Conservation (phyloP, 2,888 invertebrate species). For the Andrena haemorrhoa region DNA sequence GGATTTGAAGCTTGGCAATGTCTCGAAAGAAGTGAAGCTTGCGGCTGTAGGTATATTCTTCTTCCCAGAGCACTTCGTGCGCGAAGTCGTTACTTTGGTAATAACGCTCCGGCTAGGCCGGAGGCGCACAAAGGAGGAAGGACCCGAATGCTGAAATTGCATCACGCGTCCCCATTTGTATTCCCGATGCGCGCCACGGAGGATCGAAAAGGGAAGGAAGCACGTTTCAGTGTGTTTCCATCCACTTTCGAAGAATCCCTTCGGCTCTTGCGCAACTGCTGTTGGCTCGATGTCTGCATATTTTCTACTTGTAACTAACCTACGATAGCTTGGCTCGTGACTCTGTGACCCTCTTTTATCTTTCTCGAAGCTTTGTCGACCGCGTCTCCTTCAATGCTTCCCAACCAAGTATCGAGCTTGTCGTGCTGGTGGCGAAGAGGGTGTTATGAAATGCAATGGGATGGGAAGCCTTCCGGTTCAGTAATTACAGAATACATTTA, state of each 20-base stretch:
- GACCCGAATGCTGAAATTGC: not conserved
- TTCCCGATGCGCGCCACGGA: constrained; percentile 1
- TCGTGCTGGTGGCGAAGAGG: no score
- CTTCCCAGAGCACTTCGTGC: not conserved
- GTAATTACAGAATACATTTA: no score
- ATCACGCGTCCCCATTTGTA: constrained; percentile 19
- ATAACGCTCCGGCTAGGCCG: not conserved
- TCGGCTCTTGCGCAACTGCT: not conserved
- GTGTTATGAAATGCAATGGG: no score
- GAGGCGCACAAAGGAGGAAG: not conserved
- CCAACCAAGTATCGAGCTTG: no score
- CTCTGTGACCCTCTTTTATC: not conserved
- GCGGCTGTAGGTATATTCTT: constrained; percentile 88
- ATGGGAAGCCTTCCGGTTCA: no score
- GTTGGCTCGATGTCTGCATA: not conserved
- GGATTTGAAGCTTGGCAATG: constrained; percentile 93
- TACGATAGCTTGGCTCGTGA: no score
- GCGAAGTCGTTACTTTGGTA: not conserved
- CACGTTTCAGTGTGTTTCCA: not conserved
- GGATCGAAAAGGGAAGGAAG: not conserved
- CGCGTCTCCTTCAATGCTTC: no score
- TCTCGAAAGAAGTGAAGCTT: constrained; percentile 88
- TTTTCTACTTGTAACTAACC: not conserved
- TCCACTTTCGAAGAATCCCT: not conserved
- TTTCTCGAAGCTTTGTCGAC: not conserved